Evolutionary conservation across 1,140 invertebrate species (phyloP).

Genomic region (Heliothis virescens): DNA sequence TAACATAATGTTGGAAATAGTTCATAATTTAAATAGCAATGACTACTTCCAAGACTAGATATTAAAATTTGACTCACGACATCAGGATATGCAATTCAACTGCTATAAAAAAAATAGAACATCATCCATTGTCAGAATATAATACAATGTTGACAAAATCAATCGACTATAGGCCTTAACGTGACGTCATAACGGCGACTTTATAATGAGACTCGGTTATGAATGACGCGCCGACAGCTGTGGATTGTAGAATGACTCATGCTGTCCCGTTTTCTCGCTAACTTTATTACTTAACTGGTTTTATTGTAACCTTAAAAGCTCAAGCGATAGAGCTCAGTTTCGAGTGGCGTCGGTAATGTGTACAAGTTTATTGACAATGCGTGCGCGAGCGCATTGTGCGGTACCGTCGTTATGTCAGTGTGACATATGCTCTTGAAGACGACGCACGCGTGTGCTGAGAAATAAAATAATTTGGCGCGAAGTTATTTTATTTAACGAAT

Average conservation of each 20-base stretch:
- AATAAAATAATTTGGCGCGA: conserved; percentile 63
- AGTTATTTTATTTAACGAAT: conserved; percentile 57
- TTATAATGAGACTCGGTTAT: conserved; percentile 54
- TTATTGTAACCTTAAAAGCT: conserved; percentile 3
- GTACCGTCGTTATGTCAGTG: conserved; percentile 68
- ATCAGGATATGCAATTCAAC: conserved; percentile 31
- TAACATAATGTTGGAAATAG: background rate
- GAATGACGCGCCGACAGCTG: conserved; percentile 78
- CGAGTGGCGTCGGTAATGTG: background rate
- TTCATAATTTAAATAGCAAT: background rate
- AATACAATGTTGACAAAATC: conserved; percentile 11
- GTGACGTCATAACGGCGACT: conserved; percentile 52
- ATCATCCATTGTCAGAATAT: conserved; percentile 24
- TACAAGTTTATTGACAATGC: conserved; percentile 68
- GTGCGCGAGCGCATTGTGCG: conserved; percentile 69
- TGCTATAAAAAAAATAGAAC: conserved; percentile 34
- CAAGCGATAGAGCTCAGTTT: background rate
- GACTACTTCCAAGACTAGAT: background rate
- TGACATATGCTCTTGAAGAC: conserved; percentile 56
- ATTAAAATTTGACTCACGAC: conserved; percentile 8
- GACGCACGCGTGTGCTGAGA: conserved; percentile 53
- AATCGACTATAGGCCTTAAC: conserved; percentile 52
- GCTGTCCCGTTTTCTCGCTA: conserved; percentile 63
- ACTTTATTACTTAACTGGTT: conserved; percentile 6
- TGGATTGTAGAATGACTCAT: conserved; percentile 73